These are phyloP conservation scores for Canis aureus DNA, from an alignment of 2,113 vertebrate genomes.

Conservation along the genomic window DNA sequence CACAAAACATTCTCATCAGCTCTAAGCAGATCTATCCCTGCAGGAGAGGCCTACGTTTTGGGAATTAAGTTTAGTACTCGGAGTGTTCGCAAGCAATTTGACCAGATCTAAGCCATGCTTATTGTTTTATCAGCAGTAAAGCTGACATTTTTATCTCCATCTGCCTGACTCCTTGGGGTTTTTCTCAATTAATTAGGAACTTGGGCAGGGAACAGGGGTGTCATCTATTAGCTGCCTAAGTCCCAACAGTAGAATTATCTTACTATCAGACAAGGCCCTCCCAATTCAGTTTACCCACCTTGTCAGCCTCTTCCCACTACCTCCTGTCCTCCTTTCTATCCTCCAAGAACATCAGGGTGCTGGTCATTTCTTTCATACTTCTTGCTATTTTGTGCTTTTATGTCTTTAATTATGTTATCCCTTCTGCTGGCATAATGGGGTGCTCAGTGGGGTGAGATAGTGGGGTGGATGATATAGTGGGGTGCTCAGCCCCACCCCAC, in stretches of 20 bases:
- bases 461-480: no score
- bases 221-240: conserved; percentile 55
- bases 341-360: neutral
- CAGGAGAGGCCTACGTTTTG: neutral
- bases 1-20: neutral
- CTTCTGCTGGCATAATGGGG: neutral
- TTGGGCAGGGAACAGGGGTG: conserved; percentile 17
- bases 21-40: conserved; percentile 7
- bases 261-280: neutral
- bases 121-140: conserved; percentile 59
- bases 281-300: neutral
- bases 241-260: neutral
- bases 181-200: conserved; percentile 60
- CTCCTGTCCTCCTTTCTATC: neutral
- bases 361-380: neutral
- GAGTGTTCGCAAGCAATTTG: conserved; percentile 20
- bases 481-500: neutral
- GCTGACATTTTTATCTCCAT: conserved; percentile 60
- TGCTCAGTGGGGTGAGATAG: no score
- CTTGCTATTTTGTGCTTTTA: neutral
- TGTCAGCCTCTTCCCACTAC: neutral
- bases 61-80: conserved; percentile 51
- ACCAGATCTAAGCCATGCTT: conserved; percentile 64
- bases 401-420: neutral
- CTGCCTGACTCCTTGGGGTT: conserved; percentile 29